Evolutionary conservation across 2,888 invertebrate genomes (phyloP), one percentile per base, ranked within the genome.

Genomic region (Folsomia manolachei): DNA sequence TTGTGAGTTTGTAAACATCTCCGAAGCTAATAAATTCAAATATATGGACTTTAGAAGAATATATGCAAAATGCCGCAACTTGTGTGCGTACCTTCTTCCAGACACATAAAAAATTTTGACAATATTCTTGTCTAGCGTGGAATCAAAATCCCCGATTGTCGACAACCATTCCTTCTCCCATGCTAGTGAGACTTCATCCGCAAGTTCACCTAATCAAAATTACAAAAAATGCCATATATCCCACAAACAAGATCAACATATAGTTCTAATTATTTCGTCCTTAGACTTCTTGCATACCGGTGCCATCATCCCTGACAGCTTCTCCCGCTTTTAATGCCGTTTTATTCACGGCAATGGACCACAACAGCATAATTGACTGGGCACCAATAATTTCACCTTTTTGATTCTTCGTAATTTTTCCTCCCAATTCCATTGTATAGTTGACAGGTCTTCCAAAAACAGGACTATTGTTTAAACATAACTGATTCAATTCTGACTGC

Each of bases 21-120:
- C 89, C 91, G 84, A 90, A 92, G 83, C 91, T 88, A 79, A 1
- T 75, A n/a, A n/a, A n/a, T n/a, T n/a, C n/a, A n/a, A n/a, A n/a
- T n/a, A n/a, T n/a, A n/a, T n/a, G n/a, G n/a, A n/a, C n/a, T n/a
- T n/a, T n/a, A n/a, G n/a, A n/a, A n/a, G n/a, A n/a, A n/a, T n/a
- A n/a, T n/a, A n/a, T n/a, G n/a, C n/a, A n/a, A n/a, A n/a, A n/a
- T n/a, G n/a, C n/a, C n/a, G n/a, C n/a, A n/a, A n/a, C n/a, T n/a
- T n/a, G n/a, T n/a, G n/a, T n/a, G n/a, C 27, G 78, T 81, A 86
- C 86, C 86, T 90, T 83, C 90, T 85, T 2, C 88, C 88, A 53
- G 89, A 86, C 78, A 86, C 86, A 83, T 88, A 90, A 82, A 85
- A 88, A 27, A 89, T 78, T 64, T 85, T 83, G 4, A 86, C 80